phyloP scores from a whole-genome alignment of 1,140 invertebrate species.

The Calosoma granatense region DNA sequence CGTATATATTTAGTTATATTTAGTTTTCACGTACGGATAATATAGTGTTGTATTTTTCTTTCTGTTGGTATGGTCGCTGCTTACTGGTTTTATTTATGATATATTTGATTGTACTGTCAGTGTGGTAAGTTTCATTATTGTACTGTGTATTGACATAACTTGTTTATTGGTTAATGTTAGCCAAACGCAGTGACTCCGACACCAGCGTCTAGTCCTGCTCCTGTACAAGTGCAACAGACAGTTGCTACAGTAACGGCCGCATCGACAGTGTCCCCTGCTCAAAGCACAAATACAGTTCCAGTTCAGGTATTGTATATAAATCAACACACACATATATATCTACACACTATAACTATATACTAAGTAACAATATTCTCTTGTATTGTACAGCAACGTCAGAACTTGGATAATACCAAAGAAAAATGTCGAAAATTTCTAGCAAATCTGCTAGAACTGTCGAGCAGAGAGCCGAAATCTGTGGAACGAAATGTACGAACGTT shows the following conservation, averaged over 20 bases:
- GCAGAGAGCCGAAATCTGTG: constrained; percentile 86
- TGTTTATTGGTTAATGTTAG: no score
- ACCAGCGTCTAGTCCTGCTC: constrained; percentile 7
- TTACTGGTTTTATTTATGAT: constrained; percentile 10
- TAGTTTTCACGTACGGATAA: no score
- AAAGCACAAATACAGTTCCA: not conserved
- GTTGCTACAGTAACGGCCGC: constrained; percentile 17
- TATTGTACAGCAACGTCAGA: constrained; percentile 20
- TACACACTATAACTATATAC: no score
- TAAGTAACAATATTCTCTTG: no score
- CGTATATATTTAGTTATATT: no score
- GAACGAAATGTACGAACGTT: constrained; percentile 88
- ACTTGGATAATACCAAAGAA: constrained; percentile 83
- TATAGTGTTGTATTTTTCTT: constrained; percentile 10
- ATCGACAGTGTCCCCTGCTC: constrained; percentile 22
- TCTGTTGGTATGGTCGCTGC: not conserved
- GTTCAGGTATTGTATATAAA: not conserved
- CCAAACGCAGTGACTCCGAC: constrained; percentile 15
- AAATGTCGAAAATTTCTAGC: constrained; percentile 98
- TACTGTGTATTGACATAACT: no score
- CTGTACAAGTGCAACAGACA: constrained; percentile 17
- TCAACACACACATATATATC: not conserved
- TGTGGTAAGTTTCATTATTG: no score
- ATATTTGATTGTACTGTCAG: no score
- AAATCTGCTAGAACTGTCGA: constrained; percentile 89